phyloP scores from a whole-genome alignment of 2,888 invertebrate species.

The Eupithecia inturbata region DNA sequence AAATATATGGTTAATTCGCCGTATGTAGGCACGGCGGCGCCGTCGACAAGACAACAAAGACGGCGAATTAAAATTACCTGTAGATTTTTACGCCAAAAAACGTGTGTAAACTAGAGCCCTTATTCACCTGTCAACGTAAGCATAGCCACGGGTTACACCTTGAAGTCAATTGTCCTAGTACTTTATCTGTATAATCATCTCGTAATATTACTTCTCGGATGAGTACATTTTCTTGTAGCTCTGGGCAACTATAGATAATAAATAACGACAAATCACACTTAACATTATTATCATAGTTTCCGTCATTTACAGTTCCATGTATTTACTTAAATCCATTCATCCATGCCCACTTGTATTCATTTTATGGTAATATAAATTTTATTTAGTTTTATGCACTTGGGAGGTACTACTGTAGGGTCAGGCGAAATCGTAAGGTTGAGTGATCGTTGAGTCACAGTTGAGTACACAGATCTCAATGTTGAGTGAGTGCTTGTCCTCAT shows the following conservation, averaged over 20 bases:
- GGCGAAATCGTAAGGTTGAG: background rate
- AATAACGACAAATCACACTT: constrained; percentile 3
- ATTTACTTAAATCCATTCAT: background rate
- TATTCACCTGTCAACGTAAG: background rate
- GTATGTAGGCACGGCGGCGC: too few species aligned
- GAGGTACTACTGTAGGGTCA: background rate
- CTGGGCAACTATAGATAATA: constrained; percentile 6
- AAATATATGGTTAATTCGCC: too few species aligned
- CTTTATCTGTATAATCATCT: background rate
- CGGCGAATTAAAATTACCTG: too few species aligned
- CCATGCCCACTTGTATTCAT: background rate
- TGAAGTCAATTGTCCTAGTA: background rate
- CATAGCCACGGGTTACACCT: background rate
- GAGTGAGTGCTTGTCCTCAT: background rate
- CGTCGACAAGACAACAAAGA: too few species aligned
- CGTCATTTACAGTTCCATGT: background rate
- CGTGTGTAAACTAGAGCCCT: background rate
- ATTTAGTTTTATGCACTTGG: background rate
- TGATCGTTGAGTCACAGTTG: background rate
- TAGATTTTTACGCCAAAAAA: too few species aligned
- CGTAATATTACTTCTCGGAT: constrained; percentile 1
- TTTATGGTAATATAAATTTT: background rate
- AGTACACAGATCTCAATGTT: background rate
- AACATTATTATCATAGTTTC: constrained; percentile 10
- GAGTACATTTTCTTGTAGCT: background rate